A percentile compares a stretch with the other conserved stretches of the same genome.
These are phyloP conservation scores for Grantiella picta DNA, from an alignment of 2,113 vertebrate genomes.

Conservation along the genomic window DNA sequence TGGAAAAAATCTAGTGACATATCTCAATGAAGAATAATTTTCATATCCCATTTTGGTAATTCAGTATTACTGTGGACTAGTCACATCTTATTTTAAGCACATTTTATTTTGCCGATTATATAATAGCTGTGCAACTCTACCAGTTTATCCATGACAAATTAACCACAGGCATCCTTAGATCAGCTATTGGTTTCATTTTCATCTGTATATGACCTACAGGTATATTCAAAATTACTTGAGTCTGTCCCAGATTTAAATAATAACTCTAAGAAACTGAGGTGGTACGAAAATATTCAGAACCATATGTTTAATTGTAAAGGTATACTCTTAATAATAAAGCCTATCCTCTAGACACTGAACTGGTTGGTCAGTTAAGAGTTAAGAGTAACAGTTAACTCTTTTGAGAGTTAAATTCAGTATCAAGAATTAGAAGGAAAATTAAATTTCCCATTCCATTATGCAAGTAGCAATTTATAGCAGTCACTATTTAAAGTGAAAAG, in stretches of 20 bases:
- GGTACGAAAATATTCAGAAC: neutral
- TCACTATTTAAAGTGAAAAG: neutral
- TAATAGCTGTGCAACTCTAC: neutral
- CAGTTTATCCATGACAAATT: neutral
- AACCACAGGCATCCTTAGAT: neutral
- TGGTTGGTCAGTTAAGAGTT: neutral
- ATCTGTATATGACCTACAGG: neutral
- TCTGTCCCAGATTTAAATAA: neutral
- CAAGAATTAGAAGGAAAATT: neutral
- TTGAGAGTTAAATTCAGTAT: neutral
- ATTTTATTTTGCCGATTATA: neutral
- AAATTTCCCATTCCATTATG: neutral
- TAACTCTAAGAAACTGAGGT: neutral
- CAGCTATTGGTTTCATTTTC: neutral
- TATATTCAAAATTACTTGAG: neutral
- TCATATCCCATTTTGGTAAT: neutral
- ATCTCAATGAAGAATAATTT: neutral
- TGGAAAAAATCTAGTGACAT: neutral
- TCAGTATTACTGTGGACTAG: neutral
- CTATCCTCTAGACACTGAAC: neutral
- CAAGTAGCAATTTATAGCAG: neutral
- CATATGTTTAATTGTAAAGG: neutral
- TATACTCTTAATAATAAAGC: neutral
- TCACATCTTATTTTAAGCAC: neutral
- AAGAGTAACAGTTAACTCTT: neutral